phyloP scores from a whole-genome alignment of 1,140 invertebrate species.

The Cherax quadricarinatus region DNA sequence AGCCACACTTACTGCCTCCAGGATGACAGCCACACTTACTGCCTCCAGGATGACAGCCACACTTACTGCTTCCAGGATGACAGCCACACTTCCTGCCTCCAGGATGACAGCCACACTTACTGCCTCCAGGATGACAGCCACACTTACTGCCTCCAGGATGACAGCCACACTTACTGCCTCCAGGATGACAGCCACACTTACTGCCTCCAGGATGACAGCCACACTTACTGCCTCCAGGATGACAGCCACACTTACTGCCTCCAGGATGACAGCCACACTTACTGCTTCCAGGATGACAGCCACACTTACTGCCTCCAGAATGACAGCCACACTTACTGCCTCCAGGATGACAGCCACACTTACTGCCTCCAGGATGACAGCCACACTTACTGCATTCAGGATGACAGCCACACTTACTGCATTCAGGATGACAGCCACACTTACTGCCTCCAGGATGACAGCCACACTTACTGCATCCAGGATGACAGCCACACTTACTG shows the following conservation, averaged over 20 bases:
- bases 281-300: not conserved
- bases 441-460: not conserved
- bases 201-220: not conserved
- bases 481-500: no score
- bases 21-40: no score
- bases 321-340: not conserved
- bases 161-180: not conserved
- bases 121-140: not conserved
- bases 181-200: not conserved
- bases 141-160: not conserved
- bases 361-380: not conserved
- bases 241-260: not conserved
- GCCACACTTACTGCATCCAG: not conserved
- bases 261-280: not conserved
- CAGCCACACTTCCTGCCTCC: not conserved
- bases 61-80: not conserved
- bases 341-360: not conserved
- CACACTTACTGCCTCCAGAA: not conserved
- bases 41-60: not conserved
- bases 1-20: not conserved
- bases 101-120: not conserved
- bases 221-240: not conserved
- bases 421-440: no score
- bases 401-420: not conserved
- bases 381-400: not conserved